Percentiles rank a stretch among this genome's conserved stretches.
Conservation (phyloP, 2,797 vertebrate genomes). For the Poeciliopsis gracilis region DNA sequence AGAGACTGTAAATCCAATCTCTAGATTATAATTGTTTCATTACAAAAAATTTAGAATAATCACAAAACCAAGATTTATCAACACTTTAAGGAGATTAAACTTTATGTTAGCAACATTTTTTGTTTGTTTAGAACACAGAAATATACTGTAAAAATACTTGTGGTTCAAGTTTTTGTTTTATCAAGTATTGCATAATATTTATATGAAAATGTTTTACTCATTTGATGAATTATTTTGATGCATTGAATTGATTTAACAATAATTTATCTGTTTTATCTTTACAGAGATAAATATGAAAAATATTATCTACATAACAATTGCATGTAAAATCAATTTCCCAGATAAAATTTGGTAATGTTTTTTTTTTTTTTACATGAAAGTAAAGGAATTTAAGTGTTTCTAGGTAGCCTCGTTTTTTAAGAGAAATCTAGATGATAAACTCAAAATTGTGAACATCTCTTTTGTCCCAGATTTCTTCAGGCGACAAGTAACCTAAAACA, state of each 20-base stretch:
- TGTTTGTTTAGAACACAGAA: background rate
- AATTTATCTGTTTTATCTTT: background rate
- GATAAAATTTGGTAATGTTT: background rate
- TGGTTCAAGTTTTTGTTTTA: background rate
- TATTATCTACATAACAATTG: background rate
- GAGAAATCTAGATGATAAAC: background rate
- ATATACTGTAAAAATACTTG: background rate
- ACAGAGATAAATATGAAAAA: background rate
- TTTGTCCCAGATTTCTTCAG: background rate
- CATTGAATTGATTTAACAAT: background rate
- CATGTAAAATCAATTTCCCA: background rate
- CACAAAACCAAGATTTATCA: background rate
- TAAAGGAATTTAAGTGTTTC: background rate
- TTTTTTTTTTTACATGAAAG: background rate
- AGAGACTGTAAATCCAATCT: too few relatives aligned
- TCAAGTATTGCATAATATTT: background rate
- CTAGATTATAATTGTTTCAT: background rate
- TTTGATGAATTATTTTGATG: background rate
- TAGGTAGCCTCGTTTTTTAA: background rate
- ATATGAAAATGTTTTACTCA: background rate
- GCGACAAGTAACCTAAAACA: background rate
- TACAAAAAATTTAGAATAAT: background rate
- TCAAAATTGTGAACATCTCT: background rate
- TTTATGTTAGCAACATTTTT: background rate
- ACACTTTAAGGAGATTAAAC: background rate